phyloP scores from a whole-genome alignment of 2,888 invertebrate species.

The Mesoligia furuncula region DNA sequence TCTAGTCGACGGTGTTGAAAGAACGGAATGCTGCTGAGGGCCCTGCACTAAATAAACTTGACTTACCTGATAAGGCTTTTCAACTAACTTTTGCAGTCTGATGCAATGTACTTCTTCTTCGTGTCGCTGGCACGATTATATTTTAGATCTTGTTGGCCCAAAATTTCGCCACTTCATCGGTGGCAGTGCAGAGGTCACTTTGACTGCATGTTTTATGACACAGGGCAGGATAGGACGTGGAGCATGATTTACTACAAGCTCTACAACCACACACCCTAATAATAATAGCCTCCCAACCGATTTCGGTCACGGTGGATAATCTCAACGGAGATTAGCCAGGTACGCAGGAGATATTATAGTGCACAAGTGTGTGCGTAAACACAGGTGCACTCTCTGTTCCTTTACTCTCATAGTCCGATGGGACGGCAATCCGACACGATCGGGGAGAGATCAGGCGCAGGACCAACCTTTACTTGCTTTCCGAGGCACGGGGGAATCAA shows the following conservation, averaged over 20 bases:
- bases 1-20: conserved; percentile 38
- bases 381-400: too few relatives aligned
- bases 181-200: too few relatives aligned
- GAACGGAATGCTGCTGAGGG: conserved; percentile 30
- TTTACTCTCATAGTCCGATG: too few relatives aligned
- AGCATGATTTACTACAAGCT: background rate
- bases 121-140: background rate
- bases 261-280: background rate
- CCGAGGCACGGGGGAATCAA: too few relatives aligned
- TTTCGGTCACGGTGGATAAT: too few relatives aligned
- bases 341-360: too few relatives aligned
- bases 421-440: too few relatives aligned
- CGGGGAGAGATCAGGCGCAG: too few relatives aligned
- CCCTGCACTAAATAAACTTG: conserved; percentile 50
- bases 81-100: conserved; percentile 26
- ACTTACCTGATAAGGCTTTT: conserved; percentile 32
- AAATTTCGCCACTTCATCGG: background rate
- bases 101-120: conserved; percentile 7
- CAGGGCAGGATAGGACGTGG: background rate
- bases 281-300: background rate
- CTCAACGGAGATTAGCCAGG: too few relatives aligned
- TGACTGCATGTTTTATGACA: background rate
- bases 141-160: background rate
- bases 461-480: too few relatives aligned
- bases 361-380: too few relatives aligned